Percentiles rank a stretch among this genome's conserved stretches.
phyloP scores from a whole-genome alignment of 2,888 invertebrate genomes.

The Phyllotreta striolata region DNA sequence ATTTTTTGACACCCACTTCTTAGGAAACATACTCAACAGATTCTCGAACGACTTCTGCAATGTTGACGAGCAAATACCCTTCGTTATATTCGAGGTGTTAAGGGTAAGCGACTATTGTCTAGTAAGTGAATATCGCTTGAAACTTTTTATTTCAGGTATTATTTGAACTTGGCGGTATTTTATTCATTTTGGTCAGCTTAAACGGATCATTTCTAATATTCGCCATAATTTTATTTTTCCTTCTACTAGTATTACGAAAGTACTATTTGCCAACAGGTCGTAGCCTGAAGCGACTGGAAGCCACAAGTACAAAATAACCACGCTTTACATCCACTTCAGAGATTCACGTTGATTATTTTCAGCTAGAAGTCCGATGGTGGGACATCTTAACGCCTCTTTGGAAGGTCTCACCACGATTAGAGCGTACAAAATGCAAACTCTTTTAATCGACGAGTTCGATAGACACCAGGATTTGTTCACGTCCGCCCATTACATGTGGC shows the following conservation, averaged over 20 bases:
- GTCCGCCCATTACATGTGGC: constrained; percentile 53
- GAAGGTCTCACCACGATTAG: constrained; percentile 59
- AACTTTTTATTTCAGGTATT: constrained; percentile 37
- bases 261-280: constrained; percentile 50
- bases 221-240: constrained; percentile 41
- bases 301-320: constrained; percentile 44
- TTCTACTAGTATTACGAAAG: constrained; percentile 44
- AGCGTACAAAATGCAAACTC: constrained; percentile 54
- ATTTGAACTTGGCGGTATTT: constrained; percentile 41
- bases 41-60: constrained; percentile 76
- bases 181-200: constrained; percentile 45
- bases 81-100: constrained; percentile 42
- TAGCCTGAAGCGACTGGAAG: constrained; percentile 52
- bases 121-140: neutral
- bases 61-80: constrained; percentile 63
- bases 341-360: constrained; percentile 31
- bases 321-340: neutral
- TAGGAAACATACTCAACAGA: constrained; percentile 63
- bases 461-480: constrained; percentile 57
- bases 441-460: constrained; percentile 55
- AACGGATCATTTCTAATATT: constrained; percentile 47
- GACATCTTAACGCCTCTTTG: constrained; percentile 57
- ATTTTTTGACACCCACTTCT: constrained; percentile 56
- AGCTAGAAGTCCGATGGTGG: constrained; percentile 58
- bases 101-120: constrained; percentile 39